Evolutionary conservation across 2,888 invertebrate species (phyloP), one percentile per base, ranked within the genome.

Genomic region (Sipha maydis): DNA sequence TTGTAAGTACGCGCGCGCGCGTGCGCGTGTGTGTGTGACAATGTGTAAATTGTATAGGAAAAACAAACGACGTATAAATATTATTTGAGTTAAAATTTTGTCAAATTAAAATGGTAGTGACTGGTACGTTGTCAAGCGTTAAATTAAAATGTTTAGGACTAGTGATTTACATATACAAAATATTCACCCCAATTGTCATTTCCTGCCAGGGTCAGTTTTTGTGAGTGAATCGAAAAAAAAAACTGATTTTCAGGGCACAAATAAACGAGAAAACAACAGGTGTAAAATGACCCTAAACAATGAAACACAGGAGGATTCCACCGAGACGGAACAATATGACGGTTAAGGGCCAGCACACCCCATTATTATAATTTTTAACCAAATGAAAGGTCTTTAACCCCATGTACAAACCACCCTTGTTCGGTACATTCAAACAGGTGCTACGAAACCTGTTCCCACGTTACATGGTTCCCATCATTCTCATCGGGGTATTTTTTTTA

Each of bases 281-380:
- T 88, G 88, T 82, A 88, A 88, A 88, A 80, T 88, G 88, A 88
- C 88, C 88, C 31, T 75, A 76, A 80, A 82, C 88, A 88, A 88
- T 82, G 88, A 82, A 88, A 82, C 82, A 21, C 75, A 82, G 88
- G 75, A 88, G 82, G 88, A 88, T 88, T 88, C 21, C 48, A 19
- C 7, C 61, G 69, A 88, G 82, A 82, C 31, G 80, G 82, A 88
- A 88, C 88, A 88, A 88, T 88, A 88, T 82, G 88, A 21, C 80
- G 88, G 88, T 88, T 88, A 67, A 82, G 82, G 82, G 88, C 67
- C 82, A 76, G 75, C 67, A 75, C 88, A 75, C 88, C 34, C 88
- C 75, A 80, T 88, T 73, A 73, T 82, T 76, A 82, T 88, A 41
- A 82, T 88, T 41, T 75, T 41, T 17, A 61, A 67, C 41, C 73